These are phyloP conservation scores for Drosophila ficusphila DNA, from an alignment of 1,140 invertebrate species.

Conservation along the genomic window DNA sequence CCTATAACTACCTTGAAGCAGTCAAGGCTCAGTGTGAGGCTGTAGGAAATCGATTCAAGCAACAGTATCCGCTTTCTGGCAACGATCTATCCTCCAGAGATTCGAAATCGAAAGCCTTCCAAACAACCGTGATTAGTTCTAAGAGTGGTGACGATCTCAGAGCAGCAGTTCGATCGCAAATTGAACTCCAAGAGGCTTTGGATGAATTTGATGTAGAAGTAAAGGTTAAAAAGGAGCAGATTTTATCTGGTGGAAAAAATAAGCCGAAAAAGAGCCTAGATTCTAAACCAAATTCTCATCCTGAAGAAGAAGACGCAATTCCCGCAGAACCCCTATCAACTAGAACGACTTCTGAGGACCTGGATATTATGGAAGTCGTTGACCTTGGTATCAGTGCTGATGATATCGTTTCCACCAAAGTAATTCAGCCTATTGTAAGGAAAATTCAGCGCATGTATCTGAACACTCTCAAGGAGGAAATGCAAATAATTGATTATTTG, in stretches of 20 bases:
- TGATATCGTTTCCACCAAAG: conserved; percentile 51
- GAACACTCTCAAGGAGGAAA: conserved; percentile 43
- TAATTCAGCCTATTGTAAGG: conserved; percentile 50
- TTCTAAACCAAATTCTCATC: neutral
- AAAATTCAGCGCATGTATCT: conserved; percentile 56
- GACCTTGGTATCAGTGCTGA: conserved; percentile 15
- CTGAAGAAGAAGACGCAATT: neutral
- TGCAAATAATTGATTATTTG: conserved; percentile 53
- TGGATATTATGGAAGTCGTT: neutral
- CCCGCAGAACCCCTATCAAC: neutral
- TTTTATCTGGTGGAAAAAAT: neutral
- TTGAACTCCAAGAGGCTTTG: conserved; percentile 44
- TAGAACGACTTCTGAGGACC: rapidly evolving
- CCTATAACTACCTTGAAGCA: neutral
- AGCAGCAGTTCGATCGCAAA: conserved; percentile 50
- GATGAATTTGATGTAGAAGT: conserved; percentile 1
- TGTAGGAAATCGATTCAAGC: neutral
- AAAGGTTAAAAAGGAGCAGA: neutral
- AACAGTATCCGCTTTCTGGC: neutral
- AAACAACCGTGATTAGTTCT: conserved; percentile 47
- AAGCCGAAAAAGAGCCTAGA: neutral
- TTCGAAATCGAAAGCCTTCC: neutral
- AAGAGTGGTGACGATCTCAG: conserved; percentile 60
- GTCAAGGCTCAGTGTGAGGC: conserved; percentile 3
- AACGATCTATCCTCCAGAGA: neutral